These are phyloP conservation scores for Nymphalis io DNA, from an alignment of 1,140 invertebrate genomes.

Conservation along the genomic window DNA sequence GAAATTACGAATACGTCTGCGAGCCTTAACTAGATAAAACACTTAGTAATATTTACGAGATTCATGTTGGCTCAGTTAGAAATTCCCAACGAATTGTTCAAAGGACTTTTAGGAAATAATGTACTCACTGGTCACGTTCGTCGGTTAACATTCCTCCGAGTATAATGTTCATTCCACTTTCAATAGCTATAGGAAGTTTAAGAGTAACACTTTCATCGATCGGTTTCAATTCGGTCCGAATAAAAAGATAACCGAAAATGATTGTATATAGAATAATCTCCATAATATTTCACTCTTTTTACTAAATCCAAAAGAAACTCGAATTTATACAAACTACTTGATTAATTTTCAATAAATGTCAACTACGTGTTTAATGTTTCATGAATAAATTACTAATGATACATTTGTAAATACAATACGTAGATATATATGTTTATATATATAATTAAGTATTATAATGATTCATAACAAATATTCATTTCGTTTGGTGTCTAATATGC, in stretches of 20 bases:
- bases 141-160: not conserved
- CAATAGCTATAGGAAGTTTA: not conserved
- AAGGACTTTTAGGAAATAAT: too few relatives aligned
- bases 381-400: slow-evolving; percentile 14
- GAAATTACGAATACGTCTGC: too few relatives aligned
- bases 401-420: not conserved
- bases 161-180: not conserved
- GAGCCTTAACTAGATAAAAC: too few relatives aligned
- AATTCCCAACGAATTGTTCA: too few relatives aligned
- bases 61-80: too few relatives aligned
- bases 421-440: too few relatives aligned
- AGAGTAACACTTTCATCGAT: not conserved
- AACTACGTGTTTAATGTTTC: slow-evolving; percentile 5
- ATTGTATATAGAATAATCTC: not conserved
- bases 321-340: too few relatives aligned
- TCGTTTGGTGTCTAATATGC: not conserved
- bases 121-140: not conserved
- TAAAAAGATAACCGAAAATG: not conserved
- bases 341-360: not conserved
- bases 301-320: too few relatives aligned
- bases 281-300: not conserved
- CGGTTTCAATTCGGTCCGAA: not conserved
- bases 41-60: too few relatives aligned
- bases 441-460: slow-evolving; percentile 12
- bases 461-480: not conserved